A percentile compares a stretch with the other conserved stretches of the same genome.
These are phyloP conservation scores for Smutsia gigantea DNA, from an alignment of 2,797 vertebrate species.

Conservation along the genomic window DNA sequence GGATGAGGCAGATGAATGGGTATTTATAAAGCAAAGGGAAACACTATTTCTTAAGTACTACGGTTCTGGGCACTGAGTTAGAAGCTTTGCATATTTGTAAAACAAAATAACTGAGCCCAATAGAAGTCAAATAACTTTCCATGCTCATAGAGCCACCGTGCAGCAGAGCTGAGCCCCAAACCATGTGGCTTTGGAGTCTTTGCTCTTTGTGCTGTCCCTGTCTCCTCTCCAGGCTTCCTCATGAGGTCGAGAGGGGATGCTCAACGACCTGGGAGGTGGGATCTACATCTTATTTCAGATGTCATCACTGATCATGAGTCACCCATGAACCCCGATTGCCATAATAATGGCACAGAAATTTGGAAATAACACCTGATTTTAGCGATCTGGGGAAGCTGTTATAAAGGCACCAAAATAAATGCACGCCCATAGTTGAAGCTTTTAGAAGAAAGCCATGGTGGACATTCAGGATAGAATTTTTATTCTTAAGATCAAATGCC, in stretches of 20 bases:
- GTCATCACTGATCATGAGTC: neutral
- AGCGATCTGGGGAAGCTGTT: neutral
- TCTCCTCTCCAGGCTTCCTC: neutral
- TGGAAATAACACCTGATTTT: neutral
- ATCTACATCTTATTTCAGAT: too few species aligned
- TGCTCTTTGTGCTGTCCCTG: too few species aligned
- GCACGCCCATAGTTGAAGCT: neutral
- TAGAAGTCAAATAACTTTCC: neutral
- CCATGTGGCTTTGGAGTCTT: neutral
- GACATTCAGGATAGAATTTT: neutral
- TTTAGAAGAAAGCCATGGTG: neutral
- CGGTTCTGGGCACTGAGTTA: neutral
- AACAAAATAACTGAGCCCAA: neutral
- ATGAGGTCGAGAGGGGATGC: fast-evolving
- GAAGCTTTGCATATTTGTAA: neutral
- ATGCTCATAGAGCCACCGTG: neutral
- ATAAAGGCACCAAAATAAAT: neutral
- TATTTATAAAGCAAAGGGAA: neutral
- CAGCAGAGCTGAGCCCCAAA: neutral
- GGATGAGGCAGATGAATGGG: neutral
- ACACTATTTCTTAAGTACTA: neutral
- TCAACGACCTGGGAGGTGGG: neutral
- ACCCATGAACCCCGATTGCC: neutral
- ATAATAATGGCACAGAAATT: neutral
- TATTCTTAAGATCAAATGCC: neutral